Evolutionary conservation across 2,113 vertebrate genomes (phyloP).

Genomic region (Nycticebus coucang): DNA sequence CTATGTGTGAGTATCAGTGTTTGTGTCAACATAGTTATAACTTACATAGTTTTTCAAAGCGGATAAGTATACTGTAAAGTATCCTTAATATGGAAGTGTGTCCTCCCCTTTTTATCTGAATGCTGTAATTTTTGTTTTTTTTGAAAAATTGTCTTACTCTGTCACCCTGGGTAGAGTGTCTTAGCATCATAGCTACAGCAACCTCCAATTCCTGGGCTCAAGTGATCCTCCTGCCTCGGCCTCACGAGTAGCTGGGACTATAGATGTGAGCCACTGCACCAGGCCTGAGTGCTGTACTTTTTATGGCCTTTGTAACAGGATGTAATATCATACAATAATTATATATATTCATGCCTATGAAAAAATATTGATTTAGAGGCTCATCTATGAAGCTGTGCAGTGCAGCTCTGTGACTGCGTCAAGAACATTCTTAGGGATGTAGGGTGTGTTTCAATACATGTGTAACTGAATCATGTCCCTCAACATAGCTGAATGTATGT

Average conservation of each 20-base stretch:
- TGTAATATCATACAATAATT: not conserved
- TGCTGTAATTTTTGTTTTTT: no score
- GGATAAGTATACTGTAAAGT: not conserved
- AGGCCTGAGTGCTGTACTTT: not conserved
- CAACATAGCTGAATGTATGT: conserved; percentile 24
- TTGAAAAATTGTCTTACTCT: no score
- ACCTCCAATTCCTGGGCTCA: no score
- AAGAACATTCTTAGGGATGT: not conserved
- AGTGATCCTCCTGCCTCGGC: no score
- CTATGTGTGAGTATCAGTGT: not conserved
- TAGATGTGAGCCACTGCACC: no score
- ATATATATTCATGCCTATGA: not conserved
- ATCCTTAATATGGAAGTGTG: not conserved
- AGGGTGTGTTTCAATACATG: conserved; percentile 12
- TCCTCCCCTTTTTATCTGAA: not conserved
- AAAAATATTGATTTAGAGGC: not conserved
- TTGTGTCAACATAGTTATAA: not conserved
- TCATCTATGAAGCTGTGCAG: conserved; percentile 26
- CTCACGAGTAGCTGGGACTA: no score
- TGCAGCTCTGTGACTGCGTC: not conserved
- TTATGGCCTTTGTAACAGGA: not conserved
- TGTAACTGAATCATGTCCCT: conserved; percentile 28
- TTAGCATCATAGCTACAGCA: no score
- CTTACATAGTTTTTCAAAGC: not conserved
- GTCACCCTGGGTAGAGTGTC: no score